Percentiles rank a stretch among this genome's conserved stretches.
Conservation (phyloP, 2,888 invertebrate genomes). For the Caenorhabditis afra region DNA sequence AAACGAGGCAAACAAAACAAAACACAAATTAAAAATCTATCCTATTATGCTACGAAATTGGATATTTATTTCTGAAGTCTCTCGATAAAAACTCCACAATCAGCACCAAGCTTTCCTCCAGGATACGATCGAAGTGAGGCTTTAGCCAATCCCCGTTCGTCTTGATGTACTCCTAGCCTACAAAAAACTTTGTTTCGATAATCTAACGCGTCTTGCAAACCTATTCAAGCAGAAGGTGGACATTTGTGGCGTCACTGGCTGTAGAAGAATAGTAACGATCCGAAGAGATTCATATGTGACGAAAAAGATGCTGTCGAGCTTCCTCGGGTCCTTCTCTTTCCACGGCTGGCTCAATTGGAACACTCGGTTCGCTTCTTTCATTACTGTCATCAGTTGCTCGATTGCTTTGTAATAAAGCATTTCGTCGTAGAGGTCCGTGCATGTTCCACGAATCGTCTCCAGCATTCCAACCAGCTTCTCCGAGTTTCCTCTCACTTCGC, state of each 20-base stretch:
- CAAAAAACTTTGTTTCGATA: constrained; percentile 11
- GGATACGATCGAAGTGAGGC: constrained; percentile 57
- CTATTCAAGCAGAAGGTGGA: constrained; percentile 84
- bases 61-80: constrained; percentile 47
- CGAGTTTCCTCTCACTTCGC: constrained; percentile 16
- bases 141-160: constrained; percentile 58
- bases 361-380: constrained; percentile 90
- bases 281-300: constrained; percentile 90
- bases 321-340: constrained; percentile 86
- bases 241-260: constrained; percentile 90
- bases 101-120: constrained; percentile 47
- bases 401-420: constrained; percentile 83
- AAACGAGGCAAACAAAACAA: not conserved
- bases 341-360: constrained; percentile 92
- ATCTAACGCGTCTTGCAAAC: constrained; percentile 44
- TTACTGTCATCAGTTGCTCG: constrained; percentile 86
- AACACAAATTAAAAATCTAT: no score
- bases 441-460: constrained; percentile 9
- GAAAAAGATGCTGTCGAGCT: constrained; percentile 84
- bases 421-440: constrained; percentile 67
- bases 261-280: constrained; percentile 88
- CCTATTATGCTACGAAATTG: no score
- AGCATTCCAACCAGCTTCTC: constrained; percentile 39
- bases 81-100: constrained; percentile 54
- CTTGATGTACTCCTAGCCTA: constrained; percentile 65